These are phyloP conservation scores for Carpatolechia fugitivella DNA, from an alignment of 2,888 invertebrate genomes.

Conservation along the genomic window DNA sequence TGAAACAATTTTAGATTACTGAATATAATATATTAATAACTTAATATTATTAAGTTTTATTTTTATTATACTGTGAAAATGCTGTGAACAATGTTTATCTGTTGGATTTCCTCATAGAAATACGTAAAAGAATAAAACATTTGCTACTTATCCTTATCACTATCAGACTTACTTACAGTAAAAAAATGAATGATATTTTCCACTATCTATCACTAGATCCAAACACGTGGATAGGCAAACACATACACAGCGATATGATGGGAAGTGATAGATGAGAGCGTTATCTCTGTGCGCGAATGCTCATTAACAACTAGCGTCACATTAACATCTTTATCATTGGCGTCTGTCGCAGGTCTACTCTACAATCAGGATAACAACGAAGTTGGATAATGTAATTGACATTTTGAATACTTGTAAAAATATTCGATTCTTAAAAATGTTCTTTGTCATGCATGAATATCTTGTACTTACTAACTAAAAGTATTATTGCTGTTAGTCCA, in stretches of 20 bases:
- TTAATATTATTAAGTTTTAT: too few relatives aligned
- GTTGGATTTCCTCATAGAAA: not conserved
- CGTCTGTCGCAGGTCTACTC: not conserved
- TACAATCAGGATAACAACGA: too few relatives aligned
- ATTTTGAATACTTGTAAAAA: too few relatives aligned
- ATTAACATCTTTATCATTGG: conserved; percentile 4
- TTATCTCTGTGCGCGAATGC: not conserved
- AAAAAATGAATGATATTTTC: conserved; percentile 11
- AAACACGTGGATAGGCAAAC: not conserved
- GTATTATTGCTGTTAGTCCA: too few relatives aligned
- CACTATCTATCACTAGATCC: conserved; percentile 9
- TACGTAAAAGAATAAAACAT: not conserved
- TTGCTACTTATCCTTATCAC: not conserved
- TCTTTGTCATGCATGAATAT: too few relatives aligned
- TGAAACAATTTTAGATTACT: too few relatives aligned
- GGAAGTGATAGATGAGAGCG: not conserved
- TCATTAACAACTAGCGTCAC: conserved; percentile 6
- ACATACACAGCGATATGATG: not conserved
- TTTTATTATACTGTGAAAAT: too few relatives aligned
- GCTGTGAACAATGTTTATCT: too few relatives aligned
- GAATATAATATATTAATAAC: too few relatives aligned
- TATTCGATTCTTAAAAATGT: too few relatives aligned
- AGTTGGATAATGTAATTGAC: too few relatives aligned
- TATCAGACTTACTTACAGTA: not conserved
- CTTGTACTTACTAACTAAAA: too few relatives aligned